Conservation (phyloP, 1,140 invertebrate species). For the Solen grandis region DNA sequence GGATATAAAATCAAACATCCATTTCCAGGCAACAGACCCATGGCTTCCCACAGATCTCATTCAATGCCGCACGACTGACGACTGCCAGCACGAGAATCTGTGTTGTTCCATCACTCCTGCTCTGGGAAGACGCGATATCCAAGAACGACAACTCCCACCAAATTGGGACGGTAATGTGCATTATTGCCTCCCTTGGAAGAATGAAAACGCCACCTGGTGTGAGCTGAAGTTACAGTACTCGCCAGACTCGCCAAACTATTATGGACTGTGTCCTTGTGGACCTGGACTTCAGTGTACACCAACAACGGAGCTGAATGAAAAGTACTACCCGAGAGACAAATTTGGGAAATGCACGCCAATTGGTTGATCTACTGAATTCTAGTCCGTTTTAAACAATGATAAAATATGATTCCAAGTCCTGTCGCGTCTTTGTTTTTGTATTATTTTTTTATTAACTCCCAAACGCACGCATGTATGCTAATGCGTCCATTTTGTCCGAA, state of each 20-base stretch:
- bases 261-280: constrained; percentile 69
- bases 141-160: constrained; percentile 31
- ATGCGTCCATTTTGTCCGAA: too few species aligned
- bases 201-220: constrained; percentile 67
- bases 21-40: too few species aligned
- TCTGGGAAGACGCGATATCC: constrained; percentile 55
- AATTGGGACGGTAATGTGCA: constrained; percentile 65
- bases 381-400: too few species aligned
- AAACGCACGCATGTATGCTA: too few species aligned
- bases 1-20: too few species aligned
- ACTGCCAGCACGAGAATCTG: constrained; percentile 32
- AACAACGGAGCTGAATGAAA: constrained; percentile 61
- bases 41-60: constrained; percentile 12
- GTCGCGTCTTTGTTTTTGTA: too few species aligned
- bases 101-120: constrained; percentile 71
- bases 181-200: constrained; percentile 71
- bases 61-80: constrained; percentile 20
- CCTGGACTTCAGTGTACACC: constrained; percentile 65
- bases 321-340: constrained; percentile 62
- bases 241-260: constrained; percentile 53
- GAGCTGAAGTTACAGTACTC: constrained; percentile 57
- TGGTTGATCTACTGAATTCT: not conserved
- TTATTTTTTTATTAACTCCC: too few species aligned
- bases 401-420: too few species aligned
- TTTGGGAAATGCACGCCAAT: constrained; percentile 65